These are phyloP conservation scores for Trissoscelio sp. DNA, from an alignment of 2,888 invertebrate genomes.

Conservation along the genomic window DNA sequence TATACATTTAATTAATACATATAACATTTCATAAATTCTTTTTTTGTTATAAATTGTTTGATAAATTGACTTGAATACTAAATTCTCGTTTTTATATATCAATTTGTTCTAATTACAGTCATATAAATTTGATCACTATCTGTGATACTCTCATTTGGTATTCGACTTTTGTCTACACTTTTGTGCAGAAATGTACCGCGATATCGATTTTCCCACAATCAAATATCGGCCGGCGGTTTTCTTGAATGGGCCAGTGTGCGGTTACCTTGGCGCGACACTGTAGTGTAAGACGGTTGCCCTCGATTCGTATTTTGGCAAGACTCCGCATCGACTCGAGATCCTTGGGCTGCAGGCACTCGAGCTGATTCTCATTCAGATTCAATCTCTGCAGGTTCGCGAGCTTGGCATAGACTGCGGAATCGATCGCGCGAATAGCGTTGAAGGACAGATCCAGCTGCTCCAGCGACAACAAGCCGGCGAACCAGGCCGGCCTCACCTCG, in stretches of 20 bases:
- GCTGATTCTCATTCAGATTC: conserved; percentile 75
- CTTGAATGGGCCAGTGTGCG: conserved; percentile 26
- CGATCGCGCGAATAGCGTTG: conserved; percentile 73
- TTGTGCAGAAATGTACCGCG: not conserved
- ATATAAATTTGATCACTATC: no score
- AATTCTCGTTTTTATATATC: no score
- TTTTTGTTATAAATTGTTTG: no score
- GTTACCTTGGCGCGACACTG: conserved; percentile 76
- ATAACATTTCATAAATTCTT: no score
- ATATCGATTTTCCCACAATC: conserved; percentile 42
- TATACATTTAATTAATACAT: no score
- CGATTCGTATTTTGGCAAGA: conserved; percentile 75
- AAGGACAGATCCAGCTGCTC: conserved; percentile 78
- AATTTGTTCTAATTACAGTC: no score
- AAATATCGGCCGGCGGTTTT: conserved; percentile 33
- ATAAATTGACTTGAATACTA: no score
- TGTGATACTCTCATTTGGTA: no score
- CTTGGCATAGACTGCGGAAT: conserved; percentile 69
- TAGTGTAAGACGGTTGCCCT: conserved; percentile 75
- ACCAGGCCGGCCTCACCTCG: conserved; percentile 72
- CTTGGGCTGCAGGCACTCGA: conserved; percentile 73
- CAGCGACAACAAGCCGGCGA: conserved; percentile 70
- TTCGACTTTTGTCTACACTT: no score
- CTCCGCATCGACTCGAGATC: conserved; percentile 72
- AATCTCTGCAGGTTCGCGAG: conserved; percentile 73